These are phyloP conservation scores for Pyxicephalus adspersus DNA, from an alignment of 2,113 vertebrate genomes.

Conservation along the genomic window DNA sequence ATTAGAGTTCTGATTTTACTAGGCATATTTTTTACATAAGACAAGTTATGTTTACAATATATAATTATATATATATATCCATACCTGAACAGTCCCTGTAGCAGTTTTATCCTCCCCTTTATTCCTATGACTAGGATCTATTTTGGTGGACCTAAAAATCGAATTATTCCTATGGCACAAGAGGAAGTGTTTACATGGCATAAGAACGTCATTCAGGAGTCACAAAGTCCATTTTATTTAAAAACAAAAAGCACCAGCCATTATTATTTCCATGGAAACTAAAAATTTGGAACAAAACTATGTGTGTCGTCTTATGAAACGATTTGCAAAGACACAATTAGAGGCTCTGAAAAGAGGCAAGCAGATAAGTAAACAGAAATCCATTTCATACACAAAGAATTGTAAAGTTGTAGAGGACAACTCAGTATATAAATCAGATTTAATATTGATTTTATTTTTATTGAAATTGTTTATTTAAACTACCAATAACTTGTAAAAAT, in stretches of 20 bases:
- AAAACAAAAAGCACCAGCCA: background rate
- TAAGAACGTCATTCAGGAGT: background rate
- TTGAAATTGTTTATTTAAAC: too few relatives aligned
- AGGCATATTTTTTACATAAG: too few relatives aligned
- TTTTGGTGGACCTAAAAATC: background rate
- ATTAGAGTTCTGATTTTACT: background rate
- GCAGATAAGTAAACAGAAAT: conserved; percentile 4
- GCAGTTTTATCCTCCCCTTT: too few relatives aligned
- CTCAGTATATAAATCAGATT: too few relatives aligned
- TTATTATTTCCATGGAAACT: conserved; percentile 47
- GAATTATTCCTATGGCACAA: background rate
- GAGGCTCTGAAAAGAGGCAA: background rate
- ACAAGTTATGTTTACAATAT: background rate
- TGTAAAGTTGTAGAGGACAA: too few relatives aligned
- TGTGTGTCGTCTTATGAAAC: conserved; percentile 27
- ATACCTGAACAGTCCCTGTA: background rate
- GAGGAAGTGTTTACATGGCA: background rate
- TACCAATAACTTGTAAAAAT: too few relatives aligned
- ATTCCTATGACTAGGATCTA: background rate
- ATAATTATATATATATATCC: too few relatives aligned
- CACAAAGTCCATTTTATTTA: background rate
- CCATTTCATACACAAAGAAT: background rate
- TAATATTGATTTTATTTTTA: too few relatives aligned
- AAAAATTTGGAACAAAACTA: conserved; percentile 33
- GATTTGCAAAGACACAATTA: conserved; percentile 5